Conservation (phyloP, 2,113 vertebrate genomes). For the Mungos mungo region DNA sequence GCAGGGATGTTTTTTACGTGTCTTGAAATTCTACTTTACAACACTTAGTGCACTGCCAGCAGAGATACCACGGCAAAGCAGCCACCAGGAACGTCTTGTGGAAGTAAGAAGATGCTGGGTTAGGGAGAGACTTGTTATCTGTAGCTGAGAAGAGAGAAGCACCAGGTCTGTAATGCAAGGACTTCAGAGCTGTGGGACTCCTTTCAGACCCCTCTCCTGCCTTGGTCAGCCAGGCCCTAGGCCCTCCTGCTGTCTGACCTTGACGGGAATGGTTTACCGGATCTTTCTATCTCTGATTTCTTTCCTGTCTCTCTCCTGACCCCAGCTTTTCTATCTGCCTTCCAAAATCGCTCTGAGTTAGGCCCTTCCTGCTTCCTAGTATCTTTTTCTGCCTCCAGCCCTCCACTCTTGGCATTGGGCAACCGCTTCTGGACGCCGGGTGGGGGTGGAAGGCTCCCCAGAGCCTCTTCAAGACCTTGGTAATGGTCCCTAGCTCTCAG, state of each 20-base stretch:
- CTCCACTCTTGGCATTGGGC: not conserved
- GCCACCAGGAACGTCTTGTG: not conserved
- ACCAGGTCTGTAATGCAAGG: too few species aligned
- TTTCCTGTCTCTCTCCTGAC: not conserved
- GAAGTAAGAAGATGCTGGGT: not conserved
- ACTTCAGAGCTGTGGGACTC: not conserved
- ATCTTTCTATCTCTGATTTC: not conserved
- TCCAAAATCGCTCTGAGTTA: not conserved
- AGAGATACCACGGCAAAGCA: rapidly evolving
- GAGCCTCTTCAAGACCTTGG: not conserved
- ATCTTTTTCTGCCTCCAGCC: not conserved
- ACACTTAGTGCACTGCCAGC: rapidly evolving
- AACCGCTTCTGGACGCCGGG: too few species aligned
- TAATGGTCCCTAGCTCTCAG: not conserved
- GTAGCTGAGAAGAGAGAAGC: too few species aligned
- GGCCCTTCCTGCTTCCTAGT: not conserved
- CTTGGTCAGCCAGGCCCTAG: not conserved
- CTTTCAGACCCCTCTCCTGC: not conserved
- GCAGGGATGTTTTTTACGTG: not conserved
- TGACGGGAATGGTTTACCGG: not conserved
- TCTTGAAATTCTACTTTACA: not conserved
- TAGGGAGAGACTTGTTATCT: not conserved
- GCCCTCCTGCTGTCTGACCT: not conserved
- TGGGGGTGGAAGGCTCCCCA: not conserved
- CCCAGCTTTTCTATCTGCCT: not conserved